Evolutionary conservation across 1,140 invertebrate species (phyloP).

Genomic region (Lepidurus couesii): DNA sequence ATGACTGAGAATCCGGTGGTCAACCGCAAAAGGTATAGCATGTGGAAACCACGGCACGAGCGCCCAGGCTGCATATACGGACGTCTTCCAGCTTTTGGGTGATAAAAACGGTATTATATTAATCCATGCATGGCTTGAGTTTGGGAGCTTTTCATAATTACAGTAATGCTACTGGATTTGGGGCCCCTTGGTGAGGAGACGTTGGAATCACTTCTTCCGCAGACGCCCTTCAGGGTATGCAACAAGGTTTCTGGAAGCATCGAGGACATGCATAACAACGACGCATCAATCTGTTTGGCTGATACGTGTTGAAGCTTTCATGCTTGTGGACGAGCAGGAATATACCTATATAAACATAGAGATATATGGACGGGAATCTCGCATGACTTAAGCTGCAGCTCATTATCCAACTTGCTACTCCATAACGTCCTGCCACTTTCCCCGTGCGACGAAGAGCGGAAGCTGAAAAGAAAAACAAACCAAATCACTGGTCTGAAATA

Average conservation of each 20-base stretch:
- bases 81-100: background rate
- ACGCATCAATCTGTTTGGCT: no score
- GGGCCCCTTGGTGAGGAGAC: no score
- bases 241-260: no score
- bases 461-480: background rate
- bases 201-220: no score
- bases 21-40: background rate
- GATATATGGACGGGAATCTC: background rate
- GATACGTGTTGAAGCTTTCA: no score
- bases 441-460: background rate
- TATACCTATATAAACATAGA: background rate
- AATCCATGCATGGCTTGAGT: background rate
- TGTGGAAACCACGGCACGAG: constrained; percentile 13
- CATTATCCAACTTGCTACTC: constrained; percentile 15
- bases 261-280: no score
- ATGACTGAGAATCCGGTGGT: background rate
- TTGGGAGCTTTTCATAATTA: no score
- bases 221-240: no score
- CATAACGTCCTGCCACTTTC: background rate
- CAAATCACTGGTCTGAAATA: background rate
- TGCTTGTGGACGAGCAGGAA: background rate
- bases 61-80: background rate
- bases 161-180: no score
- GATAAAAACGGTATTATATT: background rate
- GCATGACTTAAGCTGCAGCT: background rate